Conservation (phyloP, 1,140 invertebrate species). For the Sarcophaga peregrina region DNA sequence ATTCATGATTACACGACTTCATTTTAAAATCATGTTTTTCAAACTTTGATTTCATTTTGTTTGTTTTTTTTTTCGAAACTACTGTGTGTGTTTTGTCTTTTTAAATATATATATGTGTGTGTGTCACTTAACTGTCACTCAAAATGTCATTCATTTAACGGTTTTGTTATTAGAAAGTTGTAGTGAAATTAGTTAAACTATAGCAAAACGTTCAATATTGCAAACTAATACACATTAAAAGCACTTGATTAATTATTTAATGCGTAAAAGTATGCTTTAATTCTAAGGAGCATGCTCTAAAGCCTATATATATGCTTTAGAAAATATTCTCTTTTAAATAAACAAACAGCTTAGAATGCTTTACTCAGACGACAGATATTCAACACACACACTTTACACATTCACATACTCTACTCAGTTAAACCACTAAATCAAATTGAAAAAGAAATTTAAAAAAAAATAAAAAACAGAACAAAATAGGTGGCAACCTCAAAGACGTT, state of each 20-base stretch:
- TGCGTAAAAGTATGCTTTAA: not conserved
- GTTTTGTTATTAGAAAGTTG: conserved; percentile 57
- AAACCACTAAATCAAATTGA: not conserved
- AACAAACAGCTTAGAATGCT: not conserved
- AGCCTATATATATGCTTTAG: conserved; percentile 24
- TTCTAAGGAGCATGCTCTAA: conserved; percentile 18
- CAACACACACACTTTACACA: conserved; percentile 46
- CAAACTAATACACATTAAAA: conserved; percentile 61
- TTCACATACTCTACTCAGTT: conserved; percentile 26
- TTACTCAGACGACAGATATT: conserved; percentile 43
- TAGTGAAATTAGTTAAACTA: conserved; percentile 66
- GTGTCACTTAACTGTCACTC: not conserved
- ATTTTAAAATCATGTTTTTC: too few species aligned
- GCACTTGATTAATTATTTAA: conserved; percentile 36
- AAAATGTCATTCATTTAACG: not conserved
- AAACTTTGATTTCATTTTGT: too few species aligned
- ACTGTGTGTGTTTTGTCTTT: not conserved
- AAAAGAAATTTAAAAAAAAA: not conserved
- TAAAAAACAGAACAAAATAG: too few species aligned
- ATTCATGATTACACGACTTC: too few species aligned
- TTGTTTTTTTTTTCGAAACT: not conserved
- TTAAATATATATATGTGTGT: conserved; percentile 13
- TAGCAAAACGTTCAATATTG: conserved; percentile 65
- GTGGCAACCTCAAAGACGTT: conserved; percentile 29
- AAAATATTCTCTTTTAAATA: too few species aligned